Conservation (phyloP, 2,113 vertebrate species). For the Typhlomys cinereus region DNA sequence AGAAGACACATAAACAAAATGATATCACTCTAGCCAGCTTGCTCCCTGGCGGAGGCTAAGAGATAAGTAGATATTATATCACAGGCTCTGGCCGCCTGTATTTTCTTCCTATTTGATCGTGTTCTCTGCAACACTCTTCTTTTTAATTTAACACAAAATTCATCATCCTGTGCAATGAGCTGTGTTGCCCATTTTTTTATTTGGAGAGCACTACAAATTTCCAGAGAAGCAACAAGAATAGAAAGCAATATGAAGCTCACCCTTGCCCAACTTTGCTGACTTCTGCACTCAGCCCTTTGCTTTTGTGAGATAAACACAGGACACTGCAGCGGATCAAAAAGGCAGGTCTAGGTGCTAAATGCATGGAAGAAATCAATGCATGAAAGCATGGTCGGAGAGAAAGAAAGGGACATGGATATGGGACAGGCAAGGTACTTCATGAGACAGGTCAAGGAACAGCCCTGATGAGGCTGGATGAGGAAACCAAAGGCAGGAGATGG, state of each 20-base stretch:
- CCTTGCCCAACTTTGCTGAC: neutral
- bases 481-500: neutral
- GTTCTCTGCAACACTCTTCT: neutral
- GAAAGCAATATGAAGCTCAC: neutral
- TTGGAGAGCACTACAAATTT: neutral
- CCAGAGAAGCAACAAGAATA: neutral
- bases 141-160: neutral
- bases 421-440: neutral
- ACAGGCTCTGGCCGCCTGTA: neutral
- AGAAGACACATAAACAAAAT: neutral
- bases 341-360: neutral
- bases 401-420: rapidly evolving
- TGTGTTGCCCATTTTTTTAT: neutral
- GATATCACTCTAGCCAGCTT: neutral
- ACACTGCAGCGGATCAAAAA: neutral
- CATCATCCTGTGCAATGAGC: neutral
- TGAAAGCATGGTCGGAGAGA: neutral
- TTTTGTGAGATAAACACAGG: neutral
- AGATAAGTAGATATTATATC: neutral
- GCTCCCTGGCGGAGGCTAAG: neutral
- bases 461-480: neutral
- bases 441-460: neutral
- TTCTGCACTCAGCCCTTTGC: neutral
- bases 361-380: neutral
- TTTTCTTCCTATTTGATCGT: neutral